Conservation (phyloP, 2,888 invertebrate genomes). For the Mermis nigrescens region DNA sequence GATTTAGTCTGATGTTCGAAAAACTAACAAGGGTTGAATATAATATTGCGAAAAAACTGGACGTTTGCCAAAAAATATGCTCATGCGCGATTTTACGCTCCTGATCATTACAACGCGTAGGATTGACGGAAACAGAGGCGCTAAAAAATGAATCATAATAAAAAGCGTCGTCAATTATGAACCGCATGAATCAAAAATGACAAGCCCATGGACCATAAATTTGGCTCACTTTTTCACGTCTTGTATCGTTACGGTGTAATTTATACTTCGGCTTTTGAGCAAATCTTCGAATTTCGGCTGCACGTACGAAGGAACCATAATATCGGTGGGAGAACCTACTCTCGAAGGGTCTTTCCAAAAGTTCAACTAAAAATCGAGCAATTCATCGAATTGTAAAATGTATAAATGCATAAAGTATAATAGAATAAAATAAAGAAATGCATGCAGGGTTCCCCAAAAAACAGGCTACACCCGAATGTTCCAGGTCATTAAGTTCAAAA, state of each 20-base stretch:
- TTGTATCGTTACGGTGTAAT: slow-evolving; percentile 48
- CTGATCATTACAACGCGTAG: no score
- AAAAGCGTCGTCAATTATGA: no score
- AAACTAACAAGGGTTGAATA: no score
- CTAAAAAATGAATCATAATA: no score
- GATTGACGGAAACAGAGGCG: no score
- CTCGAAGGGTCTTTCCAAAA: slow-evolving; percentile 29
- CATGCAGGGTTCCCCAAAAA: not conserved
- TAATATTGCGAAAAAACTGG: no score
- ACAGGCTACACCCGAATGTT: no score
- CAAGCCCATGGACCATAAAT: not conserved
- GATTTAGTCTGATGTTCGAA: no score
- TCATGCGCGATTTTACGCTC: no score
- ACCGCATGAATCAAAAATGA: slow-evolving; percentile 6
- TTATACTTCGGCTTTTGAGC: slow-evolving; percentile 45
- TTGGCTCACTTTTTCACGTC: slow-evolving; percentile 43
- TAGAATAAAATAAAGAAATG: not conserved
- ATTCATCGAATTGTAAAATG: no score
- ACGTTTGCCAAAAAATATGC: no score
- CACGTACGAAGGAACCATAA: slow-evolving; percentile 50
- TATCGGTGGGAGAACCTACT: slow-evolving; percentile 37
- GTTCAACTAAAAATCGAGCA: slow-evolving; percentile 23
- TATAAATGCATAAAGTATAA: not conserved
- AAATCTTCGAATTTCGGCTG: slow-evolving; percentile 41
- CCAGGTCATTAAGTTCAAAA: no score